Evolutionary conservation across 2,797 vertebrate genomes (phyloP).

Genomic region (Todus mexicanus): DNA sequence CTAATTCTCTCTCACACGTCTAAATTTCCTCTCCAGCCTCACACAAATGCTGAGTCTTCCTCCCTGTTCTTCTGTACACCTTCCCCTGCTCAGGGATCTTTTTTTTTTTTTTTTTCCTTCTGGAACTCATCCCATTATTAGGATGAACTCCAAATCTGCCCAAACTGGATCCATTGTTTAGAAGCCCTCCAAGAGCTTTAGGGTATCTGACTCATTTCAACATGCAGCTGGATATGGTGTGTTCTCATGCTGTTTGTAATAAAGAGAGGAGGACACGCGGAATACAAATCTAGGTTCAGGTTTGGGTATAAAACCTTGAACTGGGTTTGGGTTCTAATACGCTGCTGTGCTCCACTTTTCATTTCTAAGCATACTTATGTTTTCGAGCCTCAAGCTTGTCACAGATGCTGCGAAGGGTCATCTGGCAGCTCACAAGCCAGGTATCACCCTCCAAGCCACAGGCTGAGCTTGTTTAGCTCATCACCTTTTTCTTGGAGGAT

Average conservation of each 20-base stretch:
- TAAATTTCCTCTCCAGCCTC: not conserved
- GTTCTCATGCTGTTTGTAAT: not conserved
- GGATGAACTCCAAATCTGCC: not conserved
- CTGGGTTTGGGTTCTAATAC: not conserved
- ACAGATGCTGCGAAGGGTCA: not conserved
- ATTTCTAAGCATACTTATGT: fast-evolving
- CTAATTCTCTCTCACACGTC: not conserved
- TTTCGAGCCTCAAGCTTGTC: not conserved
- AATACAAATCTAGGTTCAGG: not conserved
- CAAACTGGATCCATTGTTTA: not conserved
- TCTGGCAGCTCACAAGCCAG: not conserved
- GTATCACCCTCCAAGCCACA: not conserved
- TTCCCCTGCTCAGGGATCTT: not conserved
- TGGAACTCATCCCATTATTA: not conserved
- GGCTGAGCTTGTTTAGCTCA: not conserved
- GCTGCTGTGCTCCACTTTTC: not conserved
- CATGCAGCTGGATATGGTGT: not conserved
- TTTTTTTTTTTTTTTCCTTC: not conserved
- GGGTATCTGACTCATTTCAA: not conserved
- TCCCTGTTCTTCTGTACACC: not conserved
- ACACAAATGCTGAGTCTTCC: not conserved
- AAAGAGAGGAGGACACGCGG: not conserved
- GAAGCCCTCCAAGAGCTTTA: not conserved
- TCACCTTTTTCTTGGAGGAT: not conserved
- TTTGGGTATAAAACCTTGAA: not conserved